Base-by-base conservation (phyloP, 2,888 invertebrate genomes). In the Tenodera sinensis region DNA sequence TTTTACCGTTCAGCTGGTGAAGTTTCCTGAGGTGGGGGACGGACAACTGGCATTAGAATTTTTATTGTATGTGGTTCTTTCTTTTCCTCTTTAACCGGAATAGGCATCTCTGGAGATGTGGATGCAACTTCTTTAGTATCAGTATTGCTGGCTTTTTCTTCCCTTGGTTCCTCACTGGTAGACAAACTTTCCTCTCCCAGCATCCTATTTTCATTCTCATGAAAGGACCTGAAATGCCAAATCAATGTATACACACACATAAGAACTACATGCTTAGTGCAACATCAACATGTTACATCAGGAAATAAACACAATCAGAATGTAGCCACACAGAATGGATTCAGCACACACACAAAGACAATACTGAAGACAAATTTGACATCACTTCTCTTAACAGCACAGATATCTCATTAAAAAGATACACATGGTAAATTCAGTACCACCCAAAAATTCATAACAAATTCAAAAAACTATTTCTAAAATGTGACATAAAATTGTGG, bases 31-130 rank as follows among this genome's bases (percentile, higher is more conserved):
- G 87, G 83, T 15, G 88, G 84, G 6, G 88, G 71, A 8, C 88
- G 83, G 83, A 84, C 47, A 6, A 88, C 88, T 30, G 88, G 88
- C 47, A 88, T 27, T 47, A 88, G 25, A 54, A 54, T 88, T 83
- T 84, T 83, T 28, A 88, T 88, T 83, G 88, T 88, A 28, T 87
- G 87, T 27, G 42, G 82, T 34, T 87, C 87, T 83, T 87, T 87
- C 27, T 87, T 87, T 83, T 87, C 87, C 82, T 87, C 87, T n/a
- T 27, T 87, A 14, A 42, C 27, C 34, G 42, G 71, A 4, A 42
- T 25, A 82, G 42, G n/a, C 7, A 83, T n/a, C 14, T 34, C 28
- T 82, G n/a, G n/a, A 30, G 81, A 34, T 30, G 42, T 3, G 7
- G 83, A 27, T 34, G 83, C 30, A 20, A 42, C 15, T 34, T 87